A percentile compares a stretch with the other conserved stretches of the same genome.
phyloP scores from a whole-genome alignment of 2,888 invertebrate species.

The Caenorhabditis angaria region DNA sequence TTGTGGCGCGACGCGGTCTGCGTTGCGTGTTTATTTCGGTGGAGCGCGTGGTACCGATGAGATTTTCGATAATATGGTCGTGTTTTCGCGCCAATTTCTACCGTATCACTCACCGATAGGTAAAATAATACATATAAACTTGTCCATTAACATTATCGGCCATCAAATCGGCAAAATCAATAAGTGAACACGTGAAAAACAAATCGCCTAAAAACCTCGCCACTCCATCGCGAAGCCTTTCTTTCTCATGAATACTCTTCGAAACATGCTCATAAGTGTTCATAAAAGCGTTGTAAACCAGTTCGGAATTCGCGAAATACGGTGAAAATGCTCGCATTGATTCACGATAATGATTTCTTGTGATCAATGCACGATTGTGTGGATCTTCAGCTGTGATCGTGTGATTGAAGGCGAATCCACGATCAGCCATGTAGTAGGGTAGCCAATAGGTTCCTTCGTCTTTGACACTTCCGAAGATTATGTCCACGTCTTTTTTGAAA shows the following conservation, averaged over 20 bases:
- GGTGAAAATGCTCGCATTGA: constrained; percentile 69
- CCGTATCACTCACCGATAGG: constrained; percentile 60
- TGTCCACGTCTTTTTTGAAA: constrained; percentile 87
- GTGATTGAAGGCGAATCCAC: constrained; percentile 70
- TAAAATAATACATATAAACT: constrained; percentile 72
- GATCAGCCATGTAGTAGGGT: constrained; percentile 66
- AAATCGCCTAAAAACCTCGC: constrained; percentile 85
- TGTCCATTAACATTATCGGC: constrained; percentile 65
- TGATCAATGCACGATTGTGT: constrained; percentile 59
- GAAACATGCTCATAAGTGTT: constrained; percentile 66
- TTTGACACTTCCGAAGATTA: constrained; percentile 89
- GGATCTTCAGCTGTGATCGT: constrained; percentile 69
- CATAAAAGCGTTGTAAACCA: constrained; percentile 68
- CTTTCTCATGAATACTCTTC: constrained; percentile 35
- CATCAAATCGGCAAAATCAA: constrained; percentile 69
- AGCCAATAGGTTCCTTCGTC: constrained; percentile 82
- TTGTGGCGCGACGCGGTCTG: too few relatives aligned
- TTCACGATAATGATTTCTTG: constrained; percentile 60
- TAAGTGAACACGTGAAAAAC: constrained; percentile 89
- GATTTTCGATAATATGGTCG: too few relatives aligned
- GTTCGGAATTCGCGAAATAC: constrained; percentile 66
- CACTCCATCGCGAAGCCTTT: constrained; percentile 64
- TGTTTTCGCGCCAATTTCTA: neutral
- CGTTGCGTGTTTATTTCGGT: too few relatives aligned
- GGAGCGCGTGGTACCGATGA: too few relatives aligned